Evolutionary conservation across 1,140 invertebrate genomes (phyloP).

Genomic region (Aphaenogaster rudis): DNA sequence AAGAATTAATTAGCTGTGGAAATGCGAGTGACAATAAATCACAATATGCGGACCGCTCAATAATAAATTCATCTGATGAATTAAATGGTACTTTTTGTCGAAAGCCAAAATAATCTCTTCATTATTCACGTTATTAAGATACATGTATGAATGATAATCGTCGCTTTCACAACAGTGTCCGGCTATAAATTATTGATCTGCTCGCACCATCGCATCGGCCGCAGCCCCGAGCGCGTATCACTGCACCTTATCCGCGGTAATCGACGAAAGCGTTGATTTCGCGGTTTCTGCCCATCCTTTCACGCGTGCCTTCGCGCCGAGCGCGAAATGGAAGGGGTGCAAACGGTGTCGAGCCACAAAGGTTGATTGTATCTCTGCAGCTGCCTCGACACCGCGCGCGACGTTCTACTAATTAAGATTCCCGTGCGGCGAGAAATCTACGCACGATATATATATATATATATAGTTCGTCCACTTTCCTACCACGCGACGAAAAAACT

Average conservation of each 20-base stretch:
- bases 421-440: neutral
- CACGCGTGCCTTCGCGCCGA: neutral
- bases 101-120: neutral
- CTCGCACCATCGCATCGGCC: neutral
- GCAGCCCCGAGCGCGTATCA: neutral
- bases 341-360: conserved; percentile 55
- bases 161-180: neutral
- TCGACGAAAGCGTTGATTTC: conserved; percentile 49
- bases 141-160: neutral
- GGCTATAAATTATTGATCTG: neutral
- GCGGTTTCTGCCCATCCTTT: conserved; percentile 31
- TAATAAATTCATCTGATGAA: neutral
- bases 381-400: neutral
- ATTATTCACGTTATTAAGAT: neutral
- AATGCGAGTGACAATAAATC: neutral
- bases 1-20: neutral
- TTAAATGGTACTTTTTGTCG: neutral
- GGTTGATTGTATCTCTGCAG: conserved; percentile 44
- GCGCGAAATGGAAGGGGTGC: conserved; percentile 43
- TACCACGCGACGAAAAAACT: no score
- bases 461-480: no score
- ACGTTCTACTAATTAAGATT: conserved; percentile 67
- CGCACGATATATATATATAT: neutral
- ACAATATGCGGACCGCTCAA: neutral
- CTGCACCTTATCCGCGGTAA: neutral